Evolutionary conservation across 2,113 vertebrate species (phyloP).

Genomic region (Cariama cristata): DNA sequence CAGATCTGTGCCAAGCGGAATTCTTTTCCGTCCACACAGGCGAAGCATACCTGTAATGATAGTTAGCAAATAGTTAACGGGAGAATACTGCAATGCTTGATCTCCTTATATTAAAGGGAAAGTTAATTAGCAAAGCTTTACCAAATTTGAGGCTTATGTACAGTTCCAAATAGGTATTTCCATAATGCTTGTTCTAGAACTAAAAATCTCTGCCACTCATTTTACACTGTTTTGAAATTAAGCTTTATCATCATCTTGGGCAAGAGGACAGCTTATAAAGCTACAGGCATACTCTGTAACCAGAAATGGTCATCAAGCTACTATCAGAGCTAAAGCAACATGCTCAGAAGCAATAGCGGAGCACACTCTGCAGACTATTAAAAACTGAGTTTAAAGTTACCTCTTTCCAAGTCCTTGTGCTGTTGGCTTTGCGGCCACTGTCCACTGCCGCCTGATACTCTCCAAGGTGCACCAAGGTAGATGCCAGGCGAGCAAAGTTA

Average conservation of each 20-base stretch:
- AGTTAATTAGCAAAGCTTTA: neutral
- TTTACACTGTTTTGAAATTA: neutral
- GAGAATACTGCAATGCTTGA: neutral
- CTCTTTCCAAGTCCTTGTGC: slow-evolving; percentile 93
- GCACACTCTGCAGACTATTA: neutral
- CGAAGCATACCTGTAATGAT: slow-evolving; percentile 87
- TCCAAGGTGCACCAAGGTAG: slow-evolving; percentile 88
- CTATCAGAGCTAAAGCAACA: neutral
- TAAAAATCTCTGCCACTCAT: neutral
- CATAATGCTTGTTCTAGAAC: neutral
- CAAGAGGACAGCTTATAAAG: neutral
- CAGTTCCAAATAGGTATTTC: neutral
- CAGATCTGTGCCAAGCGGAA: slow-evolving; percentile 90
- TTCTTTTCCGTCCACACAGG: slow-evolving; percentile 90
- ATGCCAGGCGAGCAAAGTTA: slow-evolving; percentile 90
- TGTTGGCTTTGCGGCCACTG: slow-evolving; percentile 90
- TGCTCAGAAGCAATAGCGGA: neutral
- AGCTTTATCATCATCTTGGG: neutral
- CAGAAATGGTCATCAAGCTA: neutral
- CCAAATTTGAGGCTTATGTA: neutral
- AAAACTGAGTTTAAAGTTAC: slow-evolving; percentile 52
- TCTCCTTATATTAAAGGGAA: neutral
- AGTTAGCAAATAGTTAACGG: neutral
- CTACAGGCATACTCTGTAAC: neutral
- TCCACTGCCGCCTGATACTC: slow-evolving; percentile 94